Base-by-base conservation (phyloP, 2,888 invertebrate genomes). In the Dasypolia templi region DNA sequence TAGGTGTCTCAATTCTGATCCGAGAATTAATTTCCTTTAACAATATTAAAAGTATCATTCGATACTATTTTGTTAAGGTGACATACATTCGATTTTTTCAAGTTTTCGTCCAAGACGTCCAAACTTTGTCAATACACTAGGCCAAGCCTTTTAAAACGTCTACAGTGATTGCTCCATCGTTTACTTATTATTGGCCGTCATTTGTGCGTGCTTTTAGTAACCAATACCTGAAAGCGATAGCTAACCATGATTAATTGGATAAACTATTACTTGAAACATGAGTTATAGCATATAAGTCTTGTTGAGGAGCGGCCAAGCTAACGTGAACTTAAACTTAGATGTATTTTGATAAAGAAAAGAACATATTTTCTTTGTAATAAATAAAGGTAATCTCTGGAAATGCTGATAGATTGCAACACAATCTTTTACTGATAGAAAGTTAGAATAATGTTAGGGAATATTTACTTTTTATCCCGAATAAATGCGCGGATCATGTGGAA, bases 191-290 rank as follows among this genome's bases (percentile, higher is more conserved):
- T 46, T 61, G 14, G 29, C n/a, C 32, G 26, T 26, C 58, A 55
- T 64, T 79, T 46, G 44, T 17, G 39, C 32, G 26, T 29, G 51
- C 61, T 62, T 58, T 71, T 75, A 53, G 67, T 62, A 82, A 83
- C 49, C 64, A 72, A 80, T 80, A 68, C 51, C 35, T 35, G 2
- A 4, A 56, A 49, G 32, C 14, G 29, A 59, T 42, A n/a, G 65
- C 62, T 72, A 72, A 76, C 65, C 61, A 72, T 55, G 72, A 71
- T 69, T 77, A 68, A 75, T 86, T 62, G 58, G 55, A 51, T 26
- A 26, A 49, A 70, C 14, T 79, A 62, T 69, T 82, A 79, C 63
- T 86, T 77, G 68, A 62, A 84, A 79, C 79, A 84, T 78, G 84
- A 83, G 78, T 76, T 75, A 63, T 68, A 82, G 55, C 46, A 26